phyloP scores from a whole-genome alignment of 1,140 invertebrate genomes.

The Leptoteleia sp. region DNA sequence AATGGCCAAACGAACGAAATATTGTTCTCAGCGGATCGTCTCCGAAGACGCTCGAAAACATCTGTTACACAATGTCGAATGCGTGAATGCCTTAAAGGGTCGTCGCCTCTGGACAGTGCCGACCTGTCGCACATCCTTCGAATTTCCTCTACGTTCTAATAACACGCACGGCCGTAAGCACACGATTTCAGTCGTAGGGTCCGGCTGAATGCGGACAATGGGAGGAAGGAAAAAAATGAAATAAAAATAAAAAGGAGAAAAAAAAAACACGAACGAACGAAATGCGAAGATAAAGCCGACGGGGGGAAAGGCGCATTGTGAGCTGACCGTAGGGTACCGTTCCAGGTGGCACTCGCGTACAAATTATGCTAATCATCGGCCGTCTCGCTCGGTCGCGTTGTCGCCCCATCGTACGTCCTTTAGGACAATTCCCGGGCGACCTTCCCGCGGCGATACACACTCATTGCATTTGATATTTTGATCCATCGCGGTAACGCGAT shows the following conservation, averaged over 20 bases:
- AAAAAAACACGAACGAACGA: too few species aligned
- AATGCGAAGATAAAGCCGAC: conserved; percentile 48
- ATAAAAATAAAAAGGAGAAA: too few species aligned
- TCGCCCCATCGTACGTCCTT: conserved; percentile 1
- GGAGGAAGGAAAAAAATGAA: conserved; percentile 43
- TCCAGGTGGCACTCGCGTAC: conserved; percentile 56
- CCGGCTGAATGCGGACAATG: conserved; percentile 48
- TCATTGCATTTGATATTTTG: conserved; percentile 57
- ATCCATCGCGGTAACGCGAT: conserved; percentile 58
- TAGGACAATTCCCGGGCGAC: conserved; percentile 23
- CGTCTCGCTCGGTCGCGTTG: conserved; percentile 13
- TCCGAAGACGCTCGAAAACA: conserved; percentile 43
- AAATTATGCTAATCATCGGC: conserved; percentile 55
- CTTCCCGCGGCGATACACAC: conserved; percentile 35
- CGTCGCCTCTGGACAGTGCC: conserved; percentile 59
- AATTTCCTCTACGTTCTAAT: conserved; percentile 47
- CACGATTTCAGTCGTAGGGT: conserved; percentile 38
- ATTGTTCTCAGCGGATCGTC: conserved; percentile 4
- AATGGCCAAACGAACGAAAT: conserved; percentile 1
- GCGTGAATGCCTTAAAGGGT: conserved; percentile 50
- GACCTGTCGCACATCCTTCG: conserved; percentile 56
- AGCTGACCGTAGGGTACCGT: conserved; percentile 65
- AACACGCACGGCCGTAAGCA: conserved; percentile 30
- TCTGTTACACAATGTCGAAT: conserved; percentile 50
- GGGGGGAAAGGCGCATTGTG: conserved; percentile 29